These are phyloP conservation scores for Battus philenor DNA, from an alignment of 1,140 invertebrate species.

Conservation along the genomic window DNA sequence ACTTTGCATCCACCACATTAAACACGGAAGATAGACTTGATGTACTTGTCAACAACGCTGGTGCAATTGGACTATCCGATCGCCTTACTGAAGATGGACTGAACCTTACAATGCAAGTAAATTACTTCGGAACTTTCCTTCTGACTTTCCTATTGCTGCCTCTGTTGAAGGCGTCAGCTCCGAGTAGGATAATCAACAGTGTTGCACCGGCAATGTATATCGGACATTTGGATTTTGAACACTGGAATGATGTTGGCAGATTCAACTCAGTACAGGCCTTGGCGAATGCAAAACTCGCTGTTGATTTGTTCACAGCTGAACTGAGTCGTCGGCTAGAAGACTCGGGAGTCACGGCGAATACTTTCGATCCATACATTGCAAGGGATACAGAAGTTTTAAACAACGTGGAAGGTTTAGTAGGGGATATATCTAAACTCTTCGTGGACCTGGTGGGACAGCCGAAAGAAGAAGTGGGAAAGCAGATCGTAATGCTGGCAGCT, in stretches of 20 bases:
- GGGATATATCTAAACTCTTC: conserved; percentile 39
- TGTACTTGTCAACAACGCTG: conserved; percentile 86
- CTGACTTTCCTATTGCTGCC: conserved; percentile 82
- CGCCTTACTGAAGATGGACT: conserved; percentile 78
- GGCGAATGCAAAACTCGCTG: conserved; percentile 79
- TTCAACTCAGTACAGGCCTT: conserved; percentile 77
- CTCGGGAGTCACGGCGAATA: conserved; percentile 76
- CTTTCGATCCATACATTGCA: conserved; percentile 78
- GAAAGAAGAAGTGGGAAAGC: conserved; percentile 49
- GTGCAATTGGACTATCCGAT: conserved; percentile 74
- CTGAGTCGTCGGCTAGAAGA: conserved; percentile 77
- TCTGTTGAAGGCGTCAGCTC: conserved; percentile 75
- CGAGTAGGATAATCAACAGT: conserved; percentile 82
- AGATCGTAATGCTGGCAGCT: conserved; percentile 44
- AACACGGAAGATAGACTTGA: conserved; percentile 77
- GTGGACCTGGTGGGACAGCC: conserved; percentile 46
- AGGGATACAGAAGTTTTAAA: conserved; percentile 50
- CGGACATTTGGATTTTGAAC: conserved; percentile 79
- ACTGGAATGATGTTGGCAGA: conserved; percentile 70
- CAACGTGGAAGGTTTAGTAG: conserved; percentile 33
- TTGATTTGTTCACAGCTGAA: conserved; percentile 81
- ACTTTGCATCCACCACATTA: conserved; percentile 42
- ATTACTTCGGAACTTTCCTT: conserved; percentile 84
- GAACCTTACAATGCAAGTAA: conserved; percentile 81
- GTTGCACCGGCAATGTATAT: conserved; percentile 79